Evolutionary conservation across 2,113 vertebrate genomes (phyloP), one percentile per base, ranked within the genome.

Genomic region (Scalopus aquaticus): DNA sequence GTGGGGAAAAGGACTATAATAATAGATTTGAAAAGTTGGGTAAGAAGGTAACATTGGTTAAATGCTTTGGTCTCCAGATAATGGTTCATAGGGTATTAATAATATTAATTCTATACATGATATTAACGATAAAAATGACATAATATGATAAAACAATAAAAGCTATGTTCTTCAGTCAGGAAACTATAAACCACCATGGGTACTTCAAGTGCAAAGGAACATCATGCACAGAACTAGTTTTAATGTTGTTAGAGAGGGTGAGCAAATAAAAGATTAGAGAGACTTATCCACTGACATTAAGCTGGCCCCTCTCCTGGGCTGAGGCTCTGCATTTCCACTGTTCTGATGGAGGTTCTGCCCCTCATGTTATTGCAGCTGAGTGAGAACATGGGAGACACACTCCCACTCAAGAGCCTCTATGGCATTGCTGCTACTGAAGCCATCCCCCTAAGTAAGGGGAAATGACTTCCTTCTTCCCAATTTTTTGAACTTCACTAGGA

Each of bases 41-140:
- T 56, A 44, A 16, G 6, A 46, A 86, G n/a, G 1, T 84, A 44
- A 65, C 7, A 49, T 1, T 64, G 8, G 8, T 77, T 37, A 73
- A 5, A 79, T 0, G 4, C 70, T 76, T 90, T 56, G 32, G 24
- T 83, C 35, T 28, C 35, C 80, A 51, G 54, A 35, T 89, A 91
- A 77, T 64, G 30, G 73, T 96, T 79, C 78, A 74, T 30, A 37
- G 2, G 24, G 62, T 49, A 87, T n/a, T 51, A 70, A 22, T 44
- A 49, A 46, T 44, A 70, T 56, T 35, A 65, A 81, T 13, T 46
- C 0, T 44, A 35, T 44, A 64, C 37, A 5, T 74, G 16, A 16
- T 56, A 88, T 51, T 85, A 83, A 65, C n/a, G 76, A 35, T 26
- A 62, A 4, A 94, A 72, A 26, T 78, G 20, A 35, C 73, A 46